These are phyloP conservation scores for Emydocephalus ijimae DNA, from an alignment of 2,113 vertebrate genomes.

Conservation along the genomic window DNA sequence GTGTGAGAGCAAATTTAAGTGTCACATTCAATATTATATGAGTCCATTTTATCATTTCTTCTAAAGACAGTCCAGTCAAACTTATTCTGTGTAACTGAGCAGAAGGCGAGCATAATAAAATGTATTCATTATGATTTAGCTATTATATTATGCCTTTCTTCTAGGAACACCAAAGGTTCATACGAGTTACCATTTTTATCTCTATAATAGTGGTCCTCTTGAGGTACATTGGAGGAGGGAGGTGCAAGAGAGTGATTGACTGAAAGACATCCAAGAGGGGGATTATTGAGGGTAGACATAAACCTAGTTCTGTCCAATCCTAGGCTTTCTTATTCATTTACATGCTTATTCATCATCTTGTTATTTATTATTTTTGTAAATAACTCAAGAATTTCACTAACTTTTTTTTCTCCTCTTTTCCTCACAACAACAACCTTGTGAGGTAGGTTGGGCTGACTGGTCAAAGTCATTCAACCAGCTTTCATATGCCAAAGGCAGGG, in stretches of 20 bases:
- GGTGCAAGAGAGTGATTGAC: background rate
- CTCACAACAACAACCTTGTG: background rate
- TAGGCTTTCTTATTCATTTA: background rate
- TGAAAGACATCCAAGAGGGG: background rate
- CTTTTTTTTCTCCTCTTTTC: background rate
- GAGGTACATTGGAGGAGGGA: background rate
- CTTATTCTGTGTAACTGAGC: background rate
- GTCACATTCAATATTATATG: background rate
- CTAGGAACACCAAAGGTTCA: background rate
- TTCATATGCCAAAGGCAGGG: background rate
- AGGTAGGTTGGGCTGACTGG: background rate
- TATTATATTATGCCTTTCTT: background rate
- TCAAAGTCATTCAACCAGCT: background rate
- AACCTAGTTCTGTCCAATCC: background rate
- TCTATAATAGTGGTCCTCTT: background rate
- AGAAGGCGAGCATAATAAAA: background rate
- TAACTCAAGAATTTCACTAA: background rate
- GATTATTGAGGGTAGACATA: background rate
- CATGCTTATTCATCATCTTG: background rate
- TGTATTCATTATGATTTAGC: background rate
- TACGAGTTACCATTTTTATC: background rate
- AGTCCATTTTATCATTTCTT: background rate
- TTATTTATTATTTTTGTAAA: background rate
- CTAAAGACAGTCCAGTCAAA: background rate
- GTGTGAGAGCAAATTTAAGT: background rate